These are phyloP conservation scores for Lymantria monacha DNA, from an alignment of 2,888 invertebrate species.

Conservation along the genomic window DNA sequence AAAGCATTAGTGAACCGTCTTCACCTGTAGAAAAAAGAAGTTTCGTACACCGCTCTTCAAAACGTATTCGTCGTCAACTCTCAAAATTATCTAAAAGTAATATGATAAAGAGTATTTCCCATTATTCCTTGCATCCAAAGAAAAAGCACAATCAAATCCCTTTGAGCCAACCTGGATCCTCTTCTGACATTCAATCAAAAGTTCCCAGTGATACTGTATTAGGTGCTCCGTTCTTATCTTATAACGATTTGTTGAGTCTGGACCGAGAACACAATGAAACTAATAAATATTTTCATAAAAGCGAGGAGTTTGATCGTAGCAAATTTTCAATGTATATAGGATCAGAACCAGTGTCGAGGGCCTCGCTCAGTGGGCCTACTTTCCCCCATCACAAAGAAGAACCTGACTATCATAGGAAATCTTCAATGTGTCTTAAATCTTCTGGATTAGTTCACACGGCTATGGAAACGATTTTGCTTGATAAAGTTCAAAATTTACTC, in stretches of 20 bases:
- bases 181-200: slow-evolving; percentile 65
- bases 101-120: slow-evolving; percentile 76
- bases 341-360: slow-evolving; percentile 69
- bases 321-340: slow-evolving; percentile 76
- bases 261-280: slow-evolving; percentile 56
- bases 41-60: slow-evolving; percentile 72
- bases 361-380: slow-evolving; percentile 61
- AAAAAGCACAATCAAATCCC: slow-evolving; percentile 60
- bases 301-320: slow-evolving; percentile 54
- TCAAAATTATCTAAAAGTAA: slow-evolving; percentile 68
- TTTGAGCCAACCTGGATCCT: slow-evolving; percentile 64
- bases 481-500: slow-evolving; percentile 73
- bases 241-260: slow-evolving; percentile 64
- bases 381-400: slow-evolving; percentile 45
- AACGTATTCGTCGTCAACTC: slow-evolving; percentile 63
- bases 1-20: slow-evolving; percentile 71
- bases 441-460: slow-evolving; percentile 76
- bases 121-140: slow-evolving; percentile 67
- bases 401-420: slow-evolving; percentile 50
- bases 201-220: slow-evolving; percentile 75
- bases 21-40: slow-evolving; percentile 69
- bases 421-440: slow-evolving; percentile 45
- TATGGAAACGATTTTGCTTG: slow-evolving; percentile 81
- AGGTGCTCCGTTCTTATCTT: slow-evolving; percentile 78
- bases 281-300: slow-evolving; percentile 54